Conservation (phyloP, 2,113 vertebrate species). For the Trogon surrucura region DNA sequence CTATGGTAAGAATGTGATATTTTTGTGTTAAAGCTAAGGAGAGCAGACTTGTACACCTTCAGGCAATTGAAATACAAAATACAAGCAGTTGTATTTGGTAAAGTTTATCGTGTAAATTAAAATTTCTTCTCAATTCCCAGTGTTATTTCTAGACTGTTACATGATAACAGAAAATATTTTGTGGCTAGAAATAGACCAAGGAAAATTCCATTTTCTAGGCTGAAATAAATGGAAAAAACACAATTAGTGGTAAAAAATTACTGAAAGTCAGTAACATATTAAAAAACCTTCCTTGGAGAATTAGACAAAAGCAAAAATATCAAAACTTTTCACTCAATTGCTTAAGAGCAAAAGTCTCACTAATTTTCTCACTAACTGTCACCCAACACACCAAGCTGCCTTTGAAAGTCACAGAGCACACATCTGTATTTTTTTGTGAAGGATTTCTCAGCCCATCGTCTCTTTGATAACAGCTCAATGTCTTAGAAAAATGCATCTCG, state of each 20-base stretch:
- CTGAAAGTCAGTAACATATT: background rate
- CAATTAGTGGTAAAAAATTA: background rate
- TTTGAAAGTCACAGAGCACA: background rate
- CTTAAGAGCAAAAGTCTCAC: background rate
- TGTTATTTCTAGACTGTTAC: background rate
- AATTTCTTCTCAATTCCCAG: background rate
- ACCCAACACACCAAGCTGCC: background rate
- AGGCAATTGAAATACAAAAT: background rate
- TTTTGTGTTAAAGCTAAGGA: background rate
- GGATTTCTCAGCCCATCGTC: background rate
- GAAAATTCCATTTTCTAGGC: background rate
- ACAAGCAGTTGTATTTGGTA: background rate
- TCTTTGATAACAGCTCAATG: background rate
- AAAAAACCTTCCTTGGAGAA: background rate
- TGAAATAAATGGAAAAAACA: background rate
- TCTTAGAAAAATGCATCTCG: background rate
- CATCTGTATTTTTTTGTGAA: background rate
- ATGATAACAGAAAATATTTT: background rate
- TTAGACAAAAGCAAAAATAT: background rate
- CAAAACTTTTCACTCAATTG: fast-evolving
- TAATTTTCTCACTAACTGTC: background rate
- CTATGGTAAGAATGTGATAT: background rate
- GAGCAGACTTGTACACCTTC: background rate
- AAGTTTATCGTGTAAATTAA: slow-evolving; percentile 8
- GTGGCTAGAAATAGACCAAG: background rate